A percentile compares a stretch with the other conserved stretches of the same genome.
These are phyloP conservation scores for Helicoverpa assulta DNA, from an alignment of 2,888 invertebrate genomes.

Conservation along the genomic window DNA sequence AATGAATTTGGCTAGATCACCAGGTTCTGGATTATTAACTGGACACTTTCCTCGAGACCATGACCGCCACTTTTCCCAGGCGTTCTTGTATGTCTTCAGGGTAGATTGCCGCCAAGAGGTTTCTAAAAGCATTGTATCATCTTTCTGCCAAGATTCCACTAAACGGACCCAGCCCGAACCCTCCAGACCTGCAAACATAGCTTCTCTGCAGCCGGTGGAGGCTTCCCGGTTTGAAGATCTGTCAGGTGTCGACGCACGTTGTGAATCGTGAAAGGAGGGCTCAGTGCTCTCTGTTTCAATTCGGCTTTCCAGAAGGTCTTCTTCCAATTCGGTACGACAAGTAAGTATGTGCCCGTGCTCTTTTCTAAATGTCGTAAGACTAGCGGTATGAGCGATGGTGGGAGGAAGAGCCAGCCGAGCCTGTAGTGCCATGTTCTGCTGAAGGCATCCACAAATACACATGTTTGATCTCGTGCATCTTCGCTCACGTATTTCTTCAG, in stretches of 20 bases:
- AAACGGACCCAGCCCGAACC: constrained; percentile 51
- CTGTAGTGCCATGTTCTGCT: constrained; percentile 34
- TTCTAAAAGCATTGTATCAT: constrained; percentile 14
- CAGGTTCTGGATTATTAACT: constrained; percentile 8
- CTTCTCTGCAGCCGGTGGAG: constrained; percentile 31
- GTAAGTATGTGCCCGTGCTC: constrained; percentile 37
- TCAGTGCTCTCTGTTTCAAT: constrained; percentile 21
- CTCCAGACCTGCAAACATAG: constrained; percentile 51
- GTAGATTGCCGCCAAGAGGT: constrained; percentile 47
- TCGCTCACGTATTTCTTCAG: neutral
- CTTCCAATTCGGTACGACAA: constrained; percentile 51
- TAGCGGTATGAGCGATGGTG: constrained; percentile 16
- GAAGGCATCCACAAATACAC: constrained; percentile 6
- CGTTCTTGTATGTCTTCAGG: constrained; percentile 6
- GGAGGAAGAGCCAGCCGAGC: constrained; percentile 44
- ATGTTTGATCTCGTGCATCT: neutral
- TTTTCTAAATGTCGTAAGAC: constrained; percentile 51
- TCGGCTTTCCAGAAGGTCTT: constrained; percentile 44
- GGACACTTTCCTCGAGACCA: constrained; percentile 26
- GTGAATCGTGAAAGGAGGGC: constrained; percentile 33
- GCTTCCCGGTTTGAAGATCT: constrained; percentile 38
- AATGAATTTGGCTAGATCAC: constrained; percentile 28
- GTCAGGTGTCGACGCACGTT: constrained; percentile 35
- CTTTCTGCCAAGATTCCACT: constrained; percentile 6
- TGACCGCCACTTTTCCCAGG: constrained; percentile 36